Conservation (phyloP, 2,113 vertebrate genomes). For the Chaenocephalus aceratus region DNA sequence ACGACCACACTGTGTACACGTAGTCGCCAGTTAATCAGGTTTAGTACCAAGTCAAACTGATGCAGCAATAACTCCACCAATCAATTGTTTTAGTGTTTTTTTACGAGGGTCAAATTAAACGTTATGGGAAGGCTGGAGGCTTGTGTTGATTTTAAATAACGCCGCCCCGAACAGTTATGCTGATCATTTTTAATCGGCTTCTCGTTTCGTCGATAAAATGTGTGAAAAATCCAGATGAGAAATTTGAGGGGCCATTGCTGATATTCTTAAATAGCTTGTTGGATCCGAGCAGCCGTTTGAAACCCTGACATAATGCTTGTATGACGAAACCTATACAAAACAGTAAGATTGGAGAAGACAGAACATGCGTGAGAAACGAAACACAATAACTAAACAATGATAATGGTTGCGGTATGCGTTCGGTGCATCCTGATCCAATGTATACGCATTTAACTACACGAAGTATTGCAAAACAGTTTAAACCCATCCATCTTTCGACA, state of each 20-base stretch:
- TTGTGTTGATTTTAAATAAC: background rate
- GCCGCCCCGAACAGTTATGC: background rate
- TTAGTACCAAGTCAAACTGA: background rate
- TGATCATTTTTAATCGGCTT: background rate
- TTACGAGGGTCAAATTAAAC: background rate
- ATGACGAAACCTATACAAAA: too few species aligned
- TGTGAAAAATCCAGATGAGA: background rate
- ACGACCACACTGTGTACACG: background rate
- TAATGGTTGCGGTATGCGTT: too few species aligned
- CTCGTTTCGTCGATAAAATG: background rate
- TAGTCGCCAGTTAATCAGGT: background rate
- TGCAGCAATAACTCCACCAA: background rate
- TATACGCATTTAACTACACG: too few species aligned
- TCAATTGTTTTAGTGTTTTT: background rate
- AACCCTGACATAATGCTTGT: too few species aligned
- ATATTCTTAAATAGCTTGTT: background rate
- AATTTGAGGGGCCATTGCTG: too few species aligned
- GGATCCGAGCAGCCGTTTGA: background rate
- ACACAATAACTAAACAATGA: too few species aligned
- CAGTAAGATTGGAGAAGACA: too few species aligned
- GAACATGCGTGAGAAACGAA: too few species aligned
- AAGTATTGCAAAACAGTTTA: too few species aligned
- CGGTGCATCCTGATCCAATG: too few species aligned
- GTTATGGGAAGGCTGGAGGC: background rate
- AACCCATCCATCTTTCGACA: too few species aligned